Conservation (phyloP, 2,888 invertebrate species). For the Calameuta filiformis region DNA sequence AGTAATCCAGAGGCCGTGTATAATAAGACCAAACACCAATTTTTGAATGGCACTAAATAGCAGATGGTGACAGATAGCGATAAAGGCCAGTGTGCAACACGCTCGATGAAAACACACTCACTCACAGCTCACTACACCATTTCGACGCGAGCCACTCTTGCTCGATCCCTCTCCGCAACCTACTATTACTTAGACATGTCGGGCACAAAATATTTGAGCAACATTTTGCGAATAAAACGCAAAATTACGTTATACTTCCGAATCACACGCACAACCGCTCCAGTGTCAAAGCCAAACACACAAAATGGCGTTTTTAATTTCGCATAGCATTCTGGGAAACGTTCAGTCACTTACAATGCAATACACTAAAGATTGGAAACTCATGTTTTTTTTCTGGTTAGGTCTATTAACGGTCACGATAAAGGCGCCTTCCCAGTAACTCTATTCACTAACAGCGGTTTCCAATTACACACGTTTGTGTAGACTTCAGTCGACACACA, state of each 20-base stretch:
- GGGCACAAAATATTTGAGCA: slow-evolving; percentile 53
- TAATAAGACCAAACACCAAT: slow-evolving; percentile 43
- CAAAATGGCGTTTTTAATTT: slow-evolving; percentile 60
- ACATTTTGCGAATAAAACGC: slow-evolving; percentile 51
- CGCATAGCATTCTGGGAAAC: slow-evolving; percentile 49
- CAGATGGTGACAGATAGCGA: slow-evolving; percentile 24
- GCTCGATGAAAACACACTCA: slow-evolving; percentile 41
- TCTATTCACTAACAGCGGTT: too few relatives aligned
- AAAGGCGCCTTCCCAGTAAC: neutral
- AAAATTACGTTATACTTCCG: slow-evolving; percentile 23
- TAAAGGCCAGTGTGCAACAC: slow-evolving; percentile 27
- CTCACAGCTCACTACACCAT: slow-evolving; percentile 46
- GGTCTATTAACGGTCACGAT: neutral
- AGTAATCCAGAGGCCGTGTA: slow-evolving; percentile 54
- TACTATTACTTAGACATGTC: slow-evolving; percentile 58
- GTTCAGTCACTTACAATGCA: neutral
- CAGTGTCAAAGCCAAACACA: slow-evolving; percentile 62
- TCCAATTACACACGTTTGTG: too few relatives aligned
- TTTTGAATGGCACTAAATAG: slow-evolving; percentile 40
- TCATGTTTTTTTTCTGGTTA: neutral
- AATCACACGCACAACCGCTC: slow-evolving; percentile 36
- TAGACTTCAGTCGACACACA: too few relatives aligned
- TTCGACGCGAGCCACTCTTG: slow-evolving; percentile 30
- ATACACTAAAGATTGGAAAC: neutral
- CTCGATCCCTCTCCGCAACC: slow-evolving; percentile 25